Base-by-base conservation (phyloP, 2,888 invertebrate genomes). In the Acleris literana region DNA sequence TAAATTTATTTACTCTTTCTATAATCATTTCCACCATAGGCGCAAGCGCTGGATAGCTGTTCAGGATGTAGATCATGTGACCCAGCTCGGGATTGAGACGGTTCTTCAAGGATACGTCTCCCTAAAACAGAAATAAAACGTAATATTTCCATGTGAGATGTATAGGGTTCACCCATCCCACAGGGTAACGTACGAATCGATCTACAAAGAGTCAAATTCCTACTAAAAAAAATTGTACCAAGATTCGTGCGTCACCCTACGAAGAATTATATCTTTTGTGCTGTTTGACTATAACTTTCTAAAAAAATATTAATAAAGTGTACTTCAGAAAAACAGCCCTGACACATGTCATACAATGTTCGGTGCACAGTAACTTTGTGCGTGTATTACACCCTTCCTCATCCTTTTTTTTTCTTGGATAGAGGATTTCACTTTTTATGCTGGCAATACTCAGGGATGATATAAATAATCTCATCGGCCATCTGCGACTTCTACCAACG, bases 51-150 rank as follows among this genome's bases (percentile, higher is more conserved):
- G 88, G 84, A 64, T 92, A 92, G 66, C 87, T 88, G 69, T 84
- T 85, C 80, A 92, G 77, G 16, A 91, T 91, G 69, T 88, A 85
- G 22, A 92, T 71, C 22, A 92, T 72, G 48, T 90, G 90, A 0
- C 88, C 86, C 29, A 92, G 71, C 64, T 92, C 92, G 5, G 91
- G 90, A 52, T 91, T 92, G 11, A 92, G 69, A 1, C 91, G 88
- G 67, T 87, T 85, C 68, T 86, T 90, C 68, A 92, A 66, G 1
- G 87, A 82, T 2, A 86, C 22, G 33, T 91, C 87, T 22, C 20
- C 89, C 91, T 29, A 72, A 11, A 33, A 53, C n/a, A 17, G 13
- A 44, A 44, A 43, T 5, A 43, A 43, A 16, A 44, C 5, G 1
- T 25, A n/a, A 6, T 7, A 25, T 25, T 25, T 25, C 1, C 25